A percentile compares a stretch with the other conserved stretches of the same genome.
phyloP scores from a whole-genome alignment of 1,140 invertebrate genomes.

The Drosophila quadrilineata region DNA sequence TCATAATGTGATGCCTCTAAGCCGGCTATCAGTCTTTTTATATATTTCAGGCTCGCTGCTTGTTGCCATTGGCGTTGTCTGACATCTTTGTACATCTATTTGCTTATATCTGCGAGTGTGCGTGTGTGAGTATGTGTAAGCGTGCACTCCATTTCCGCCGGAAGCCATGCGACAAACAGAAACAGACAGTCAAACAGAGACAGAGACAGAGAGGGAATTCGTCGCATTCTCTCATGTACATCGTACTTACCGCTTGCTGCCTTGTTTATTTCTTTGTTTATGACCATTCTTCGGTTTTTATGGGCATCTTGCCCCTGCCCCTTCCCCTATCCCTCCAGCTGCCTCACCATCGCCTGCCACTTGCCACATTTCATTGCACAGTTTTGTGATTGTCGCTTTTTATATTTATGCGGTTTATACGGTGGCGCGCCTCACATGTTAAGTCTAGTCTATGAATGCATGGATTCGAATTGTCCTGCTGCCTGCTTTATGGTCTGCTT shows the following conservation, averaged over 20 bases:
- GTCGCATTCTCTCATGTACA: slow-evolving; percentile 31
- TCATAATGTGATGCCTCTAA: slow-evolving; percentile 67
- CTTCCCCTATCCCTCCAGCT: background rate
- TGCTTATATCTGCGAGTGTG: slow-evolving; percentile 2
- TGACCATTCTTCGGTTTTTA: slow-evolving; percentile 54
- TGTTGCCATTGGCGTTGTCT: slow-evolving; percentile 38
- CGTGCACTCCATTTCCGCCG: slow-evolving; percentile 65
- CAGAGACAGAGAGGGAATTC: no score
- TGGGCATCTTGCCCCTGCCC: slow-evolving; percentile 17
- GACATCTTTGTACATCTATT: slow-evolving; percentile 56
- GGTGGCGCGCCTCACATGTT: slow-evolving; percentile 61
- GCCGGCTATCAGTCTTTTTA: slow-evolving; percentile 62
- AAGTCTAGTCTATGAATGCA: slow-evolving; percentile 32
- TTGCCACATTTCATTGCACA: slow-evolving; percentile 33
- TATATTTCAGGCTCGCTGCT: slow-evolving; percentile 48
- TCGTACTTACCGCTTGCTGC: slow-evolving; percentile 60
- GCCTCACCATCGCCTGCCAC: no score
- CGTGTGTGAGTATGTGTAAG: slow-evolving; percentile 1
- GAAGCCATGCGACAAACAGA: slow-evolving; percentile 55
- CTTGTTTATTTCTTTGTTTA: slow-evolving; percentile 78
- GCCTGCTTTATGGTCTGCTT: slow-evolving; percentile 30
- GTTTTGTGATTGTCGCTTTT: slow-evolving; percentile 67
- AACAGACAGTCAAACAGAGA: no score
- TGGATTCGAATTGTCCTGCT: slow-evolving; percentile 14
- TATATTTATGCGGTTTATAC: slow-evolving; percentile 62